Evolutionary conservation across 2,888 invertebrate genomes (phyloP).

Genomic region (Cosmia trapezina): DNA sequence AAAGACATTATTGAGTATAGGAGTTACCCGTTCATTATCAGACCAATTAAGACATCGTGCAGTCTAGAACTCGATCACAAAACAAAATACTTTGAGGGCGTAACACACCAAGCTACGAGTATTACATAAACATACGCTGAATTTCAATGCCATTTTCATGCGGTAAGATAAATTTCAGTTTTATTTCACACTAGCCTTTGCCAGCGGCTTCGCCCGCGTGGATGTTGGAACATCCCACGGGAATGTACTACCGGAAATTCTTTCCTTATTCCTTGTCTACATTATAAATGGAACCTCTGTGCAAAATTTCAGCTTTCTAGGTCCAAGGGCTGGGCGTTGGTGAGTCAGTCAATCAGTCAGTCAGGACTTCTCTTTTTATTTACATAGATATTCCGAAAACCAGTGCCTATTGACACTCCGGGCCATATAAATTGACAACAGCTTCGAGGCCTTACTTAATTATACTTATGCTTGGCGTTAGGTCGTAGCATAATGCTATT

Average conservation of each 20-base stretch:
- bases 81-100: constrained; percentile 14
- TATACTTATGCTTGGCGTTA: constrained; percentile 1
- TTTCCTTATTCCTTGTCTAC: too few relatives aligned
- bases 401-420: neutral
- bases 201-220: too few relatives aligned
- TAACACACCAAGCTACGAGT: neutral
- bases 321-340: too few relatives aligned
- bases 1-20: constrained; percentile 42
- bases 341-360: too few relatives aligned
- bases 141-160: neutral
- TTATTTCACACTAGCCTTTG: too few relatives aligned
- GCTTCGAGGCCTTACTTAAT: constrained; percentile 7
- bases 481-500: neutral
- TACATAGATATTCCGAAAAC: neutral
- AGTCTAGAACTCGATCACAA: constrained; percentile 26
- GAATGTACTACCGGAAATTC: too few relatives aligned
- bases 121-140: too few relatives aligned
- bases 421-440: neutral
- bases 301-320: too few relatives aligned
- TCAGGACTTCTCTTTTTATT: too few relatives aligned
- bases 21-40: constrained; percentile 30
- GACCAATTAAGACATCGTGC: constrained; percentile 40
- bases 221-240: too few relatives aligned
- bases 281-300: too few relatives aligned
- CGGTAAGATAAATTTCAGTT: too few relatives aligned